Base-by-base conservation (phyloP, 2,888 invertebrate species). In the Molorchus minor region DNA sequence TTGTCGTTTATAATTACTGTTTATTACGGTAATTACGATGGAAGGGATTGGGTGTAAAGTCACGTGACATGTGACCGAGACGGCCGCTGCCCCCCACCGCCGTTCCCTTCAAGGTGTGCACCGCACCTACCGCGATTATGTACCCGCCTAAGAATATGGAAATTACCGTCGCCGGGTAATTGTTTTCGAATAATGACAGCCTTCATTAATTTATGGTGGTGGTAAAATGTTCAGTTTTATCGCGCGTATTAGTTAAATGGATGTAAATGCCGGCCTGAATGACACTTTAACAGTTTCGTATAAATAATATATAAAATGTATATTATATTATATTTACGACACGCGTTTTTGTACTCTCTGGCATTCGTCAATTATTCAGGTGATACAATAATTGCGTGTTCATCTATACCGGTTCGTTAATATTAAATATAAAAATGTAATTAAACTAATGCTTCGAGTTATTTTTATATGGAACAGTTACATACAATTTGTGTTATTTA, bases 1-100 rank as follows among this genome's bases (percentile, higher is more conserved):
- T 73, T 74, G 77, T 76, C 76, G 75, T 72, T 75, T 74, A 74
- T 79, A 79, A 79, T 79, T 79, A 78, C 76, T 73, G 77, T 78
- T 78, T 79, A 79, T 78, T 76, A 75, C 75, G 75, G 77, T 77
- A 77, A 79, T 79, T 79, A 77, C 71, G 65, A 47, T 63, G 64
- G 67, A 72, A 71, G 68, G 69, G 74, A 75, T 76, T 76, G 73
- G 74, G 72, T 75, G 75, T 75, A 72, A 70, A 70, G 71, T 72
- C 75, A 70, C 71, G 71, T 77, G 76, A 76, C 74, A 72, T 73
- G 72, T 69, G 70, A 70, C 61, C 56, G 63, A 60, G 57, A 57
- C 59, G 59, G 40, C 19, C 45, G 33, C 17, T 45, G 13, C 36
- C 45, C 30, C 49, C 51, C 46, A 44, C 19, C 44, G 52, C 29